phyloP scores from a whole-genome alignment of 2,113 vertebrate species.

The Zosterops lateralis region DNA sequence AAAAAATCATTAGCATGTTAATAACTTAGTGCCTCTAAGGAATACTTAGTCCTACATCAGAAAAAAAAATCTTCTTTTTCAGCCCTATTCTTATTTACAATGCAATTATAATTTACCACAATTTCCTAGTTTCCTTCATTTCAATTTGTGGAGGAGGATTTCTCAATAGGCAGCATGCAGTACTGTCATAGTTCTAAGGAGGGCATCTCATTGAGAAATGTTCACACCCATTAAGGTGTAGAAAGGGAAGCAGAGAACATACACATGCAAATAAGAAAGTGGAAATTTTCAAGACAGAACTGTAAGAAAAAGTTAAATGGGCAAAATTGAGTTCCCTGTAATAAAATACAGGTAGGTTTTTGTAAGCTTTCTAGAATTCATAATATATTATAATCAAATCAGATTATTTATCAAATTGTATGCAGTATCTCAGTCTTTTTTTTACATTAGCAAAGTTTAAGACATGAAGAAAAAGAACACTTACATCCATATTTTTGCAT shows the following conservation, averaged over 20 bases:
- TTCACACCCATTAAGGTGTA: not conserved
- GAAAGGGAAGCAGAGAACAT: not conserved
- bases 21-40: not conserved
- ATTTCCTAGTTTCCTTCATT: not conserved
- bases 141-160: not conserved
- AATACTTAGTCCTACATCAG: not conserved
- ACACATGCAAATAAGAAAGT: not conserved
- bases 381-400: not conserved
- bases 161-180: not conserved
- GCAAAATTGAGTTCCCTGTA: not conserved
- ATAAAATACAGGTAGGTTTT: not conserved
- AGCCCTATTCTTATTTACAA: not conserved
- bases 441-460: not conserved
- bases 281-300: not conserved
- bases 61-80: not conserved
- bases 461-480: not conserved
- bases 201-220: not conserved
- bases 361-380: not conserved
- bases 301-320: not conserved
- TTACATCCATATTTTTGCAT: not conserved
- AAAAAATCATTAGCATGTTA: slow-evolving; percentile 18
- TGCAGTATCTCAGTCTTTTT: not conserved
- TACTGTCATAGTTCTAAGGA: not conserved
- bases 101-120: not conserved
- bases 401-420: not conserved